These are phyloP conservation scores for Zygothrica quintamaculata DNA, from an alignment of 2,888 invertebrate genomes.

Conservation along the genomic window DNA sequence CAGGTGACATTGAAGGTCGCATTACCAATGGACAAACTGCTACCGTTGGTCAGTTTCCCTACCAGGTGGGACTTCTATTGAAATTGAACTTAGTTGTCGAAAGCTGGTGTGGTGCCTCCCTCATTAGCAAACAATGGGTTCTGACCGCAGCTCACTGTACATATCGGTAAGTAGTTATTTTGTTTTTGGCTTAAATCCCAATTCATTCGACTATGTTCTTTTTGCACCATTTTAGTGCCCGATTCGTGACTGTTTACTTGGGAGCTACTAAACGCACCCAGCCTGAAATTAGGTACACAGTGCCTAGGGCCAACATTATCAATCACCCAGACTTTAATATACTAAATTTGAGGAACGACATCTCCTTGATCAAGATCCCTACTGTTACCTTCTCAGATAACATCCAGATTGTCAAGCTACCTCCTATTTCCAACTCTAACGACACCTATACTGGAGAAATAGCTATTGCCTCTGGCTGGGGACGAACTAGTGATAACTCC, in stretches of 20 bases:
- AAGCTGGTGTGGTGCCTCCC: slow-evolving; percentile 71
- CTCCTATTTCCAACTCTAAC: slow-evolving; percentile 45
- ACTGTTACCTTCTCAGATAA: slow-evolving; percentile 14
- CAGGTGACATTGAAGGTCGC: slow-evolving; percentile 55
- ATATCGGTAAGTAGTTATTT: slow-evolving; percentile 68
- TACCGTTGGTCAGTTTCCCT: slow-evolving; percentile 62
- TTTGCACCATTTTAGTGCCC: slow-evolving; percentile 39
- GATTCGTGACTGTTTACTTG: slow-evolving; percentile 64
- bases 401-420: slow-evolving; percentile 36
- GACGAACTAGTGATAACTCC: slow-evolving; percentile 50
- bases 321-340: slow-evolving; percentile 81
- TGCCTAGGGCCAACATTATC: slow-evolving; percentile 51
- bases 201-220: too few species aligned
- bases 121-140: slow-evolving; percentile 56
- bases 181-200: too few species aligned
- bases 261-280: slow-evolving; percentile 74
- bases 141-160: slow-evolving; percentile 78
- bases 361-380: slow-evolving; percentile 67
- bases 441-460: slow-evolving; percentile 39
- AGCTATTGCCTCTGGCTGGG: slow-evolving; percentile 73
- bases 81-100: slow-evolving; percentile 23
- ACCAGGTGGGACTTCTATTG: slow-evolving; percentile 69
- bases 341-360: slow-evolving; percentile 63
- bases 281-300: slow-evolving; percentile 45
- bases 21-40: slow-evolving; percentile 63